Conservation (phyloP, 2,888 invertebrate genomes). For the Aelia acuminata region DNA sequence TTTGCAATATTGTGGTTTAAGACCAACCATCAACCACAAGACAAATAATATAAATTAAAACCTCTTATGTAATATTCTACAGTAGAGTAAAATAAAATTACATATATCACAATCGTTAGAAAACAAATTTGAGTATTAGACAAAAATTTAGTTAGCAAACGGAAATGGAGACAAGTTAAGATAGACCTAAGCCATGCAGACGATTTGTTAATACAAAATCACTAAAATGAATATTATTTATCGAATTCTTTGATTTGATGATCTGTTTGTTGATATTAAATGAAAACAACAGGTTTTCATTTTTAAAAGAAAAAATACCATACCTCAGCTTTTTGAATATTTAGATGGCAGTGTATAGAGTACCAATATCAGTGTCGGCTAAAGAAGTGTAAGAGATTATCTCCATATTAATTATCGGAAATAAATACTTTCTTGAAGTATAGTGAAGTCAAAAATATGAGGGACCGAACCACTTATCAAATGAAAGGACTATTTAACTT, state of each 20-base stretch:
- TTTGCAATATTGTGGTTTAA: no score
- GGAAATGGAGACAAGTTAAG: not conserved
- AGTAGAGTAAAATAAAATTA: not conserved
- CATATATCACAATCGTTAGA: not conserved
- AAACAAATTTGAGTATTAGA: not conserved
- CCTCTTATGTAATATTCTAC: not conserved
- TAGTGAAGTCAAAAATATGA: no score
- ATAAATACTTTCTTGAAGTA: no score
- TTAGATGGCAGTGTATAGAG: not conserved
- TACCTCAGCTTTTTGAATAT: not conserved
- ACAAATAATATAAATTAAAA: no score
- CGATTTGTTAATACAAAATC: not conserved
- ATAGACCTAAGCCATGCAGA: slow-evolving; percentile 17
- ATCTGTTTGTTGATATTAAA: not conserved
- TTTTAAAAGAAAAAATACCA: not conserved
- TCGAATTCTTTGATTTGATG: not conserved
- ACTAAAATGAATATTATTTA: not conserved
- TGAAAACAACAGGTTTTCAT: not conserved
- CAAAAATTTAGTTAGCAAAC: not conserved
- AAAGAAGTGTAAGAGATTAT: no score
- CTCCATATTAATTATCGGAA: no score
- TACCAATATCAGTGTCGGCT: no score
- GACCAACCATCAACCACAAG: no score
- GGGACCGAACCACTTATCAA: no score
- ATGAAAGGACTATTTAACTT: no score